phyloP scores from a whole-genome alignment of 2,888 invertebrate genomes.

The Agrochola litura region DNA sequence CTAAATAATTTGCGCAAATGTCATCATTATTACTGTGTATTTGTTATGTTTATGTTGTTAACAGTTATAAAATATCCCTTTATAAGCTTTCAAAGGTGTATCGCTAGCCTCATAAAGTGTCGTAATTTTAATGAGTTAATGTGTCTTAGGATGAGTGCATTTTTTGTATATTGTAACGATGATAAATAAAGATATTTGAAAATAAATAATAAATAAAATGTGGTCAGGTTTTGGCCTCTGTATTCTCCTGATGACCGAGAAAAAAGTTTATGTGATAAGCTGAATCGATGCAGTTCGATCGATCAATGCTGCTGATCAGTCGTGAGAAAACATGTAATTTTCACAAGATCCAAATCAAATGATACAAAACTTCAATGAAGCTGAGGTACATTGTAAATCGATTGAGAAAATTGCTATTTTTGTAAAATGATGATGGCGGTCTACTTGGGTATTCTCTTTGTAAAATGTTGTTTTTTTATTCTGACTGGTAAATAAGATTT shows the following conservation, averaged over 20 bases:
- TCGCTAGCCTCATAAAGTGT: too few relatives aligned
- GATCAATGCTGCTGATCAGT: not conserved
- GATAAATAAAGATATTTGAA: too few relatives aligned
- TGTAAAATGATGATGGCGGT: slow-evolving; percentile 10
- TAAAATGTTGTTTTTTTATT: slow-evolving; percentile 21
- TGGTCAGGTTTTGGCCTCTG: not conserved
- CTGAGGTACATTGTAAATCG: slow-evolving; percentile 6
- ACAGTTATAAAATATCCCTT: too few relatives aligned
- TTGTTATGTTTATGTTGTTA: too few relatives aligned
- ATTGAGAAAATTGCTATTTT: slow-evolving; percentile 14
- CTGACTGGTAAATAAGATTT: not conserved
- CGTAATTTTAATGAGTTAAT: too few relatives aligned
- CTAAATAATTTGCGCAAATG: too few relatives aligned
- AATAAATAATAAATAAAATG: too few relatives aligned
- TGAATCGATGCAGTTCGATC: not conserved
- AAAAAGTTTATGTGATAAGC: not conserved
- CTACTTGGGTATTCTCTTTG: slow-evolving; percentile 23
- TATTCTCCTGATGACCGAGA: not conserved
- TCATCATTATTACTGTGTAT: too few relatives aligned
- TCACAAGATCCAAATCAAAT: not conserved
- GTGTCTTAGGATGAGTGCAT: too few relatives aligned
- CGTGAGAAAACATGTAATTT: not conserved
- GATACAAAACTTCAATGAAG: not conserved
- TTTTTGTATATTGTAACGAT: too few relatives aligned
- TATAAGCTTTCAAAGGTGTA: too few relatives aligned